Evolutionary conservation across 2,113 vertebrate genomes (phyloP).

Genomic region (Geococcyx californianus): DNA sequence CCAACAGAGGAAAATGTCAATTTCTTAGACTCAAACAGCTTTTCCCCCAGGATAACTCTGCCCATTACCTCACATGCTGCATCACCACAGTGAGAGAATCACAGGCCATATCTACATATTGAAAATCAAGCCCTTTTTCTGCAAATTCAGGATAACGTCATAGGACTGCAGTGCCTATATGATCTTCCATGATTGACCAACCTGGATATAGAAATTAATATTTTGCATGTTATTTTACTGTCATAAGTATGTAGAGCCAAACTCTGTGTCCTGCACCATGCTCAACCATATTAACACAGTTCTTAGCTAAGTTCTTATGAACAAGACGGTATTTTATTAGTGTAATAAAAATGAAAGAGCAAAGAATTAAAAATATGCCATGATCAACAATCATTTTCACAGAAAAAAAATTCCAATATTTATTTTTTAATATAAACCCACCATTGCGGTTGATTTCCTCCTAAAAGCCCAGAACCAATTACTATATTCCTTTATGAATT

Average conservation of each 20-base stretch:
- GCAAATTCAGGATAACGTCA: not conserved
- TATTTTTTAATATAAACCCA: not conserved
- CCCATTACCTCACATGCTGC: not conserved
- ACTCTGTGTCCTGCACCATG: not conserved
- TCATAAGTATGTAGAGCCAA: not conserved
- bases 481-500: not conserved
- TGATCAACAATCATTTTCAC: not conserved
- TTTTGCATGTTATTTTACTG: not conserved
- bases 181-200: not conserved
- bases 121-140: not conserved
- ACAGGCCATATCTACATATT: rapidly evolving
- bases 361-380: not conserved
- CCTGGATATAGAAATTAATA: not conserved
- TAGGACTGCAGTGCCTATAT: not conserved
- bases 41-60: not conserved
- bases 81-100: not conserved
- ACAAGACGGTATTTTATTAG: not conserved
- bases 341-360: not conserved
- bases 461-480: not conserved
- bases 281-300: not conserved
- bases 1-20: not conserved
- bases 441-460: not conserved
- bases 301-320: not conserved
- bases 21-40: not conserved
- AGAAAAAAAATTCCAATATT: not conserved